phyloP scores from a whole-genome alignment of 2,797 vertebrate genomes.

The Xenopus petersii region DNA sequence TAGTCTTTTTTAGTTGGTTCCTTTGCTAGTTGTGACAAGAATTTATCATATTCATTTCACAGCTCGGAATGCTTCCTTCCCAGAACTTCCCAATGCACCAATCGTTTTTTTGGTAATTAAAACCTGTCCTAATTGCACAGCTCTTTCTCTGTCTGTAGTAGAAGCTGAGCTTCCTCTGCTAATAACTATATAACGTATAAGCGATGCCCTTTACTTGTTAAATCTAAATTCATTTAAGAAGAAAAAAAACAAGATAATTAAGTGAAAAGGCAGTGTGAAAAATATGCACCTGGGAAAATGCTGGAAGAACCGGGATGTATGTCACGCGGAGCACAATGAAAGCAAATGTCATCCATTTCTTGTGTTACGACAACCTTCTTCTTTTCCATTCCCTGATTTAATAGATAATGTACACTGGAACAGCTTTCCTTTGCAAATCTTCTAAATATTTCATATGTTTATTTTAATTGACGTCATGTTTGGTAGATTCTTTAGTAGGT shows the following conservation, averaged over 20 bases:
- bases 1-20: too few species aligned
- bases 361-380: conserved; percentile 3
- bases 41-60: too few species aligned
- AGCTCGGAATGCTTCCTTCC: too few species aligned
- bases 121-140: too few species aligned
- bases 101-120: too few species aligned
- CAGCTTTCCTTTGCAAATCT: conserved; percentile 48
- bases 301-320: background rate
- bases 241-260: background rate
- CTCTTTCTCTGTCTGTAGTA: too few species aligned
- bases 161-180: too few species aligned
- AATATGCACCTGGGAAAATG: background rate
- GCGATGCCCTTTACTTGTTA: background rate
- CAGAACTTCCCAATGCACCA: too few species aligned
- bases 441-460: conserved; percentile 59
- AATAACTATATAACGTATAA: background rate
- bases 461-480: conserved; percentile 60
- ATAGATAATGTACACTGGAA: conserved; percentile 39
- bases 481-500: conserved; percentile 48
- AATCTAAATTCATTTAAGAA: background rate
- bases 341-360: background rate
- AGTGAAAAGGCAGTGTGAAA: background rate
- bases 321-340: conserved; percentile 19
- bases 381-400: conserved; percentile 21
- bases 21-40: too few species aligned